These are phyloP conservation scores for Tricholaema leucomelas DNA, from an alignment of 2,113 vertebrate species.

Conservation along the genomic window DNA sequence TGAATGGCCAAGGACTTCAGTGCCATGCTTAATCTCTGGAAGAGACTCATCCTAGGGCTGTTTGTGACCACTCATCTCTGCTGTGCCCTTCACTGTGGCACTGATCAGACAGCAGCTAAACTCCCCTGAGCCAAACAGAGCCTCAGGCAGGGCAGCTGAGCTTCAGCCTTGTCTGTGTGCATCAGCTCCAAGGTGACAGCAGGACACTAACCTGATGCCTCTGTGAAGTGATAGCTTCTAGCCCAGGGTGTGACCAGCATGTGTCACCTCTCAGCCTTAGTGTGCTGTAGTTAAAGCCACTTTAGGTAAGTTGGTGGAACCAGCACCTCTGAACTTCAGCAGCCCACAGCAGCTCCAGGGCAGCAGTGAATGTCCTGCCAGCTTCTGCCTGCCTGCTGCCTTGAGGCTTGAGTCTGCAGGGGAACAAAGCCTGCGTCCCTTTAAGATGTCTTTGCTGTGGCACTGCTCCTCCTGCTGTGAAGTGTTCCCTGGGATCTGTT, in stretches of 20 bases:
- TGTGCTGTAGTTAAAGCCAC: background rate
- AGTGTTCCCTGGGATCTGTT: background rate
- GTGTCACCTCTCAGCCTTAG: background rate
- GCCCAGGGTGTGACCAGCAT: background rate
- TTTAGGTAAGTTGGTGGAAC: background rate
- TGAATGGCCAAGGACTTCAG: background rate
- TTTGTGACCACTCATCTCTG: background rate
- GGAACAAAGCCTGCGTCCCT: too few species aligned
- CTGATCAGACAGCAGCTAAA: background rate
- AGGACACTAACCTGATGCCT: fast-evolving
- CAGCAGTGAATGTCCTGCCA: fast-evolving
- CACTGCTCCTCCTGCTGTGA: background rate
- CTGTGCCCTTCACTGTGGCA: fast-evolving
- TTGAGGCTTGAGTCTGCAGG: background rate
- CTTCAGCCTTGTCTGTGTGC: too few species aligned
- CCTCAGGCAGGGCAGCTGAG: too few species aligned
- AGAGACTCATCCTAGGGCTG: fast-evolving
- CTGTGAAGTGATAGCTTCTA: too few species aligned
- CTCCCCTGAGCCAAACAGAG: background rate
- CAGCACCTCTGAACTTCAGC: background rate
- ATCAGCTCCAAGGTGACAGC: too few species aligned
- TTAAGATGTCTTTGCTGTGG: background rate
- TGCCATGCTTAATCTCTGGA: background rate
- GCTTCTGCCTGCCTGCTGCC: background rate
- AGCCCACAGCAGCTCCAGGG: fast-evolving